Evolutionary conservation across 2,113 vertebrate genomes (phyloP).

Genomic region (Equus quagga): DNA sequence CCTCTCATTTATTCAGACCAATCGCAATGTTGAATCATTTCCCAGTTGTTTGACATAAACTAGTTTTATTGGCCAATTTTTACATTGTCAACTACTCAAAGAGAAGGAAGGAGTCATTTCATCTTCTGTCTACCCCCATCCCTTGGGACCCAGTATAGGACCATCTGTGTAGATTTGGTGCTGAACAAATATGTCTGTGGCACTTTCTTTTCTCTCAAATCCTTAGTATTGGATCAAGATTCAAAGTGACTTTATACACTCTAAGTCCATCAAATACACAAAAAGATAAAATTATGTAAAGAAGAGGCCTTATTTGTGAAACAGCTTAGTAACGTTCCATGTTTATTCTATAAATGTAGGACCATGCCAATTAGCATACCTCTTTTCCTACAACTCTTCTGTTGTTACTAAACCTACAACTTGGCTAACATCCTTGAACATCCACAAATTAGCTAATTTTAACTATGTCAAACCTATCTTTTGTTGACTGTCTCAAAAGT

Average conservation of each 20-base stretch:
- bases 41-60: background rate
- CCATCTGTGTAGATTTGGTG: background rate
- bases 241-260: background rate
- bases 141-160: accelerated
- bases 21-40: background rate
- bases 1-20: background rate
- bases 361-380: background rate
- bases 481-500: background rate
- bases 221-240: background rate
- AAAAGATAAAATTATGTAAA: background rate
- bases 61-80: background rate
- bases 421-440: background rate
- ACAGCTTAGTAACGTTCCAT: background rate
- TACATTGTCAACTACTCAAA: too few species aligned
- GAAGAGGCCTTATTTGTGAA: background rate
- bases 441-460: background rate
- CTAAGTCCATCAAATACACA: background rate
- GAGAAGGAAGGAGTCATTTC: background rate
- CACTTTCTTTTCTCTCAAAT: background rate
- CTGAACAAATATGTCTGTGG: background rate
- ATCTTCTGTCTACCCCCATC: accelerated
- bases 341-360: background rate
- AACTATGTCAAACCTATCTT: background rate
- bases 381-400: background rate
- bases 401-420: background rate